These are phyloP conservation scores for Conus betulinus DNA, from an alignment of 1,140 invertebrate species.

Conservation along the genomic window DNA sequence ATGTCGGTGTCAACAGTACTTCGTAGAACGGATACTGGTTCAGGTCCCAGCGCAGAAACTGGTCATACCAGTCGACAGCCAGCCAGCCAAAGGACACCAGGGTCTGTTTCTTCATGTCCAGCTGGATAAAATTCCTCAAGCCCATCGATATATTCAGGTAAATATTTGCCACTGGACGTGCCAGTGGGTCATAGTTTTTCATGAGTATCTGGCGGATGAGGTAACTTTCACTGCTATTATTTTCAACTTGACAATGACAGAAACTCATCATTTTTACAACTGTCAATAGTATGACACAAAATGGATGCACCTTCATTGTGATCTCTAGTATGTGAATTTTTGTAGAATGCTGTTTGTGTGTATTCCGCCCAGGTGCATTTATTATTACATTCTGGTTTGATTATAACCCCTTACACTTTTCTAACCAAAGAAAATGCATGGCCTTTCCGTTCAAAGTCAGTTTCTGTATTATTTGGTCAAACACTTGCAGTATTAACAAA, in stretches of 20 bases:
- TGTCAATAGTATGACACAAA: background rate
- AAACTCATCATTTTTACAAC: background rate
- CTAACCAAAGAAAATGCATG: too few relatives aligned
- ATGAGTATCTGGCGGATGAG: constrained; percentile 58
- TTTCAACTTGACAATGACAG: background rate
- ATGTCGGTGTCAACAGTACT: background rate
- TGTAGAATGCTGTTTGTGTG: too few relatives aligned
- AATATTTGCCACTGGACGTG: background rate
- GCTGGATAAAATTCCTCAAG: constrained; percentile 6
- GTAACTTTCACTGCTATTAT: constrained; percentile 3
- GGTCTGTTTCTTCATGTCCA: constrained; percentile 37
- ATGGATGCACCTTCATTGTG: background rate
- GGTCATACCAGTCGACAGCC: background rate
- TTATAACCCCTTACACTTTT: too few relatives aligned
- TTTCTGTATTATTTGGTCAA: too few relatives aligned
- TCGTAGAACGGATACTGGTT: background rate
- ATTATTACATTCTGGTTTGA: too few relatives aligned
- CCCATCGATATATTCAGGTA: constrained; percentile 7
- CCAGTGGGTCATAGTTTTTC: constrained; percentile 20
- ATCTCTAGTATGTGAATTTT: too few relatives aligned
- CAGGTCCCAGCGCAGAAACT: constrained; percentile 15
- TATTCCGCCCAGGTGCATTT: too few relatives aligned
- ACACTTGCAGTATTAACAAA: too few relatives aligned
- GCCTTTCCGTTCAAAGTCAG: too few relatives aligned
- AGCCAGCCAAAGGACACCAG: constrained; percentile 25